Conservation (phyloP, 2,888 invertebrate genomes). For the Drosophila kuntzei region DNA sequence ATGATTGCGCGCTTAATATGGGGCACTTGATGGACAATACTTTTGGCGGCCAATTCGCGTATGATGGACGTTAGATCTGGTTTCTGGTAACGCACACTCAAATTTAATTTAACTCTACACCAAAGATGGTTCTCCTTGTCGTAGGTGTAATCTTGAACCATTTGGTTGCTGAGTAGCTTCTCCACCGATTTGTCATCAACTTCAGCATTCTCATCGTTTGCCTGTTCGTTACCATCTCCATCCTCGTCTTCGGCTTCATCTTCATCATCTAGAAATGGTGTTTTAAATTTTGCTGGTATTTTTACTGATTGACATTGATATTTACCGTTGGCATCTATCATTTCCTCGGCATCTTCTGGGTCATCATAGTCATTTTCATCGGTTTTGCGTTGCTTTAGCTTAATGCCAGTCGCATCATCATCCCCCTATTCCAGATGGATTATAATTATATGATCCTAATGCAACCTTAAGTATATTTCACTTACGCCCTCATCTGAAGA, state of each 20-base stretch:
- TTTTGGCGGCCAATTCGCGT: constrained; percentile 89
- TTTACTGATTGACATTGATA: background rate
- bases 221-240: constrained; percentile 72
- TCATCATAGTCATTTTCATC: constrained; percentile 90
- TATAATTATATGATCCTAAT: background rate
- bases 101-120: constrained; percentile 92
- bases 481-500: constrained; percentile 83
- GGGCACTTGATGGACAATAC: constrained; percentile 92
- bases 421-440: constrained; percentile 68
- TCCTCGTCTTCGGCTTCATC: constrained; percentile 61
- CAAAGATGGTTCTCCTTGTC: constrained; percentile 92
- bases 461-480: constrained; percentile 36
- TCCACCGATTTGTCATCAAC: constrained; percentile 68
- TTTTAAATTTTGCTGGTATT: background rate
- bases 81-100: constrained; percentile 88
- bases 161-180: constrained; percentile 80
- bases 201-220: constrained; percentile 78
- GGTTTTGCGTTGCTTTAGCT: constrained; percentile 87
- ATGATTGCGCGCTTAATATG: constrained; percentile 94
- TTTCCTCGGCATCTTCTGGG: constrained; percentile 88
- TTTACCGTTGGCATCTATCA: constrained; percentile 84
- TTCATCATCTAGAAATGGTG: constrained; percentile 53
- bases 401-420: constrained; percentile 85
- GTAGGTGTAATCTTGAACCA: constrained; percentile 88
- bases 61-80: constrained; percentile 92